Evolutionary conservation across 2,888 invertebrate genomes (phyloP), one percentile per base, ranked within the genome.

Genomic region (Pheosia tremula): DNA sequence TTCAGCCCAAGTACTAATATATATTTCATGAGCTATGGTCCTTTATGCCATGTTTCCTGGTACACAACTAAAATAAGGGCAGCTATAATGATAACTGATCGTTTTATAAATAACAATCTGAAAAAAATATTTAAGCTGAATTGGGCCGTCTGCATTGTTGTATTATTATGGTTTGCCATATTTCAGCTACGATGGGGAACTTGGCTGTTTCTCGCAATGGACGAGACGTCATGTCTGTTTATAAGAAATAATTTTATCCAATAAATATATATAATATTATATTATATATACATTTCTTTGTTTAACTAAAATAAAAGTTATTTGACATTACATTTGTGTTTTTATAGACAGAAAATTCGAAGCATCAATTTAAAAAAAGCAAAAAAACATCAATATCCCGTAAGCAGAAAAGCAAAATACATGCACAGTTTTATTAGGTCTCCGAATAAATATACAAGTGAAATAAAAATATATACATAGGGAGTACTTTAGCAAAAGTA

Each of bases 261-360:
- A 79, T 86, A 84, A 81, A 86, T 84, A 87, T 87, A 88, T 86
- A 89, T 86, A 82, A 83, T 82, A 83, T 83, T 58, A 61, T 81
- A 82, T 78, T 82, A 85, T 86, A 85, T 85, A 89, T 88, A 89
- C 85, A 90, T 87, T 84, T 88, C 88, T 90, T 91, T 91, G 90
- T 90, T 89, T 91, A 88, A 87, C 89, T 87, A 89, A 91, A 91
- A 91, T 90, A 89, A 91, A 91, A 90, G 89, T 91, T 91, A 91
- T 91, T 79, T 91, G 88, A 89, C 86, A 90, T 88, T 85, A 80
- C 67, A 64, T 61, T 75, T 75, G 73, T 67, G 67, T 78, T 83
- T 75, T 72, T 60, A 57, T 71, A 71, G 59, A 64, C 57, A 61
- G 47, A 24, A 24, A 24, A 24, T 24, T 24, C 2, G 24, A 24